Percentiles rank a stretch among this genome's conserved stretches.
phyloP scores from a whole-genome alignment of 1,140 invertebrate species.

The Ridgeia piscesae region DNA sequence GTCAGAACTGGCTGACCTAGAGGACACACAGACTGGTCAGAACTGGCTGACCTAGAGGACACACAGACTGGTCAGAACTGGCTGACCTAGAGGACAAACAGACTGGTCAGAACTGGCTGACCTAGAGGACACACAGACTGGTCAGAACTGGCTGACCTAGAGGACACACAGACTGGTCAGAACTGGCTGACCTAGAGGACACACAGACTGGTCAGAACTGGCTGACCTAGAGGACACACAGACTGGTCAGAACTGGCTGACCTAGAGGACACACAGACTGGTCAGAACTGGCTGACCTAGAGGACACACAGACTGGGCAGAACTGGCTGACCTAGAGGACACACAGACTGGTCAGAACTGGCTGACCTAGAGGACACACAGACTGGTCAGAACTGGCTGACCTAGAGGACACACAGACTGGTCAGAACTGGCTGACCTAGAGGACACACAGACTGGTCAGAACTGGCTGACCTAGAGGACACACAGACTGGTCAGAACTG shows the following conservation, averaged over 20 bases:
- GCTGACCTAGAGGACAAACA: too few relatives aligned
- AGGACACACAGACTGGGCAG: too few relatives aligned
- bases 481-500: not conserved
- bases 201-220: not conserved
- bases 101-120: too few relatives aligned
- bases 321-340: constrained; percentile 1
- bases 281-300: not conserved
- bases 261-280: not conserved
- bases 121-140: not conserved
- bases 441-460: too few relatives aligned
- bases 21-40: too few relatives aligned
- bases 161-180: too few relatives aligned
- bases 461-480: constrained; percentile 1
- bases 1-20: not conserved
- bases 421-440: not conserved
- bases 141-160: not conserved
- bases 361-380: too few relatives aligned
- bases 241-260: too few relatives aligned
- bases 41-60: constrained; percentile 1
- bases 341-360: not conserved
- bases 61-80: not conserved
- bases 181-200: constrained; percentile 1
- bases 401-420: not conserved
- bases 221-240: too few relatives aligned
- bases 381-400: too few relatives aligned